These are phyloP conservation scores for Thalpophila matura DNA, from an alignment of 2,888 invertebrate genomes.

Conservation along the genomic window DNA sequence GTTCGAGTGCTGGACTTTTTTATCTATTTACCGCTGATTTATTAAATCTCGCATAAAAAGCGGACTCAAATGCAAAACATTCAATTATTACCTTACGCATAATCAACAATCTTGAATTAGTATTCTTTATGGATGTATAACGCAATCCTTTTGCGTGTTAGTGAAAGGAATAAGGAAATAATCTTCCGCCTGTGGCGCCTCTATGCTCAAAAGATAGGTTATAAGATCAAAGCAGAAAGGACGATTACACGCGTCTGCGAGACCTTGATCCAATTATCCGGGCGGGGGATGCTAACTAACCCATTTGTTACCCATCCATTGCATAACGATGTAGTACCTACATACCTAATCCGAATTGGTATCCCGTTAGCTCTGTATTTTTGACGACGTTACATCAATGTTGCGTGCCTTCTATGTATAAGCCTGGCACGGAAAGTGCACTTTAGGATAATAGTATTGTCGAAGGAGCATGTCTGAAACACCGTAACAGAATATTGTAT, in stretches of 20 bases:
- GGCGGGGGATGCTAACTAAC: constrained; percentile 53
- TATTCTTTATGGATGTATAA: background rate
- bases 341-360: constrained; percentile 30
- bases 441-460: constrained; percentile 21
- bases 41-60: background rate
- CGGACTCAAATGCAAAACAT: background rate
- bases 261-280: constrained; percentile 51
- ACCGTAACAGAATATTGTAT: constrained; percentile 9
- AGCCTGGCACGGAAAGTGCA: constrained; percentile 22
- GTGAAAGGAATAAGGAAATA: constrained; percentile 28
- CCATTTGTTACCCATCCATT: constrained; percentile 51
- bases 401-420: constrained; percentile 35
- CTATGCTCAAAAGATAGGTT: constrained; percentile 30
- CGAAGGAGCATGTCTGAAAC: constrained; percentile 10
- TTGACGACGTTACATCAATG: constrained; percentile 23
- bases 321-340: constrained; percentile 48
- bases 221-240: constrained; percentile 45
- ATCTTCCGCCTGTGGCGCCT: constrained; percentile 15
- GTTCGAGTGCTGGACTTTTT: background rate
- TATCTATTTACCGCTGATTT: background rate
- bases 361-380: constrained; percentile 26
- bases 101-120: constrained; percentile 1
- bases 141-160: background rate
- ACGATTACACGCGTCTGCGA: constrained; percentile 42
- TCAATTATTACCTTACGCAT: background rate